phyloP scores from a whole-genome alignment of 2,888 invertebrate species.

The Nomada goodeniana region DNA sequence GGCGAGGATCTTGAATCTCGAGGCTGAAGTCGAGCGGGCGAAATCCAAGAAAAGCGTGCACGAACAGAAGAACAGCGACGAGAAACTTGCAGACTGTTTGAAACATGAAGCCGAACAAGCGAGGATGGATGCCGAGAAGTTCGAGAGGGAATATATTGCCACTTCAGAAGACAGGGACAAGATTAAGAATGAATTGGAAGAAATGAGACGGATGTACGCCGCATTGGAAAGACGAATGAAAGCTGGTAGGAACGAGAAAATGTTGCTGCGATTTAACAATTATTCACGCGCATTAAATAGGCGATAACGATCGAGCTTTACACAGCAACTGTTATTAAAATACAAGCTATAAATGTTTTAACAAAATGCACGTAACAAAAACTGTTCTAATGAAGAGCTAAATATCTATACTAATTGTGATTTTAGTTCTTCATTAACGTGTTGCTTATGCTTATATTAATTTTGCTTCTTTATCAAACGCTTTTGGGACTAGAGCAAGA shows the following conservation, averaged over 20 bases:
- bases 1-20: conserved; percentile 91
- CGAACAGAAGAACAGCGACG: conserved; percentile 85
- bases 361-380: conserved; percentile 33
- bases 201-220: conserved; percentile 91
- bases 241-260: conserved; percentile 75
- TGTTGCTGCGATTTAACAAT: neutral
- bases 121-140: conserved; percentile 91
- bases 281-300: neutral
- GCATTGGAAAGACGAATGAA: conserved; percentile 89
- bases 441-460: conserved; percentile 57
- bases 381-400: neutral
- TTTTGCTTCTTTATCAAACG: conserved; percentile 57
- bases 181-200: conserved; percentile 91
- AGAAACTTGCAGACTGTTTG: conserved; percentile 88
- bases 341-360: conserved; percentile 25
- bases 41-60: conserved; percentile 83
- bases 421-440: conserved; percentile 9
- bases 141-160: conserved; percentile 92
- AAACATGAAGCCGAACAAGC: conserved; percentile 92
- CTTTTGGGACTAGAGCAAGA: conserved; percentile 57
- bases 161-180: conserved; percentile 91
- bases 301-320: neutral
- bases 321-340: neutral
- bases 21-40: conserved; percentile 92
- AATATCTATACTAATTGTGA: neutral